Evolutionary conservation across 23 tunicate genomes (phyloP).

Genomic region (Botrylloides violaceus): DNA sequence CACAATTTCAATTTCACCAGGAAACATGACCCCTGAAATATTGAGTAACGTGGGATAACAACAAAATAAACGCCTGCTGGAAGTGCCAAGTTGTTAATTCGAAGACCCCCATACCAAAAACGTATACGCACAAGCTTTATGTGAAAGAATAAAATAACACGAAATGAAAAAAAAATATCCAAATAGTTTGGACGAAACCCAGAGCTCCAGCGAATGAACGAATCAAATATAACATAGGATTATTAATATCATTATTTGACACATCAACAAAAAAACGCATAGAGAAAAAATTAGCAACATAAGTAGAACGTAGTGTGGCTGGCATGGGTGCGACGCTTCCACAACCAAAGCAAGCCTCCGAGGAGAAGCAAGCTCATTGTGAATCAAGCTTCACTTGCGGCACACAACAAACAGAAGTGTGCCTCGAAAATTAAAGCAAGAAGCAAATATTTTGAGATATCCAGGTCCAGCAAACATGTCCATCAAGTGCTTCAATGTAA

Average conservation of each 20-base stretch:
- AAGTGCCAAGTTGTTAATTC: too few species aligned
- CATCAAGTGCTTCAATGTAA: background rate
- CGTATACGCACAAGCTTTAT: too few species aligned
- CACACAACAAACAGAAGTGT: background rate
- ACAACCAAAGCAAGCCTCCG: background rate
- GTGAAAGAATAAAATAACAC: background rate
- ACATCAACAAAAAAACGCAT: background rate
- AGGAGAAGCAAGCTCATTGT: background rate
- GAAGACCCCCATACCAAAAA: too few species aligned
- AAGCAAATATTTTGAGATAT: background rate
- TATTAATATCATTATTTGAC: slow-evolving; percentile 9
- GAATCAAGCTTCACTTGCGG: background rate
- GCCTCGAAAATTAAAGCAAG: background rate
- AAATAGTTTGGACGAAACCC: background rate
- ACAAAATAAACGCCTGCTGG: too few species aligned
- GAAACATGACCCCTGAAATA: too few species aligned
- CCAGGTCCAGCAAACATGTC: background rate
- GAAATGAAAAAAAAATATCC: slow-evolving; percentile 1
- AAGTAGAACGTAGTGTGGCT: background rate
- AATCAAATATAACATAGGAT: background rate
- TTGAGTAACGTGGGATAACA: too few species aligned
- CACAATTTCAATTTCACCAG: too few species aligned
- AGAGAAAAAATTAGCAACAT: background rate
- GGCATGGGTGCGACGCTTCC: background rate
- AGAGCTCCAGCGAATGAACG: slow-evolving; percentile 5